These are phyloP conservation scores for Oscheius sp. DNA, from an alignment of 2,888 invertebrate genomes.

Conservation along the genomic window DNA sequence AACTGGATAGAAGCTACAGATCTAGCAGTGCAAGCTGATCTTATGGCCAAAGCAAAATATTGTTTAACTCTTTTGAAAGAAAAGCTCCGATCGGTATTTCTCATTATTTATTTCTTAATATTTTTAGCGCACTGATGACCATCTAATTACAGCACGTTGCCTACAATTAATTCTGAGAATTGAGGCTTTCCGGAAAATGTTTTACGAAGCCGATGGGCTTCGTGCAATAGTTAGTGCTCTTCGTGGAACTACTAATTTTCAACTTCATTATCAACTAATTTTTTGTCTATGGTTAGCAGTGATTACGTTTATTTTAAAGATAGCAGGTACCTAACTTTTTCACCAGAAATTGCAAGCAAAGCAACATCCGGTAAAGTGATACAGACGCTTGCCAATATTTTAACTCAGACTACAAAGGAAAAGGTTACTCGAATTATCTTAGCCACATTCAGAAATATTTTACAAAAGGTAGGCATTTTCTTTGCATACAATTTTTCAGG, in stretches of 20 bases:
- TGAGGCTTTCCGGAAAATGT: constrained; percentile 85
- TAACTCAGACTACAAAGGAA: constrained; percentile 95
- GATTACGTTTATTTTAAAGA: background rate
- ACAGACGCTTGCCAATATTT: constrained; percentile 93
- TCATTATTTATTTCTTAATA: background rate
- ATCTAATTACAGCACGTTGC: constrained; percentile 96
- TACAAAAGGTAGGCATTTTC: constrained; percentile 56
- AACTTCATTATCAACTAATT: constrained; percentile 89
- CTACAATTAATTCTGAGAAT: constrained; percentile 93
- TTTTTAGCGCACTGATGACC: constrained; percentile 91
- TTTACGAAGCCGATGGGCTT: constrained; percentile 63
- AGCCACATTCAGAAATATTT: constrained; percentile 83
- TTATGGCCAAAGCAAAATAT: constrained; percentile 74
- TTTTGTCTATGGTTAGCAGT: constrained; percentile 87
- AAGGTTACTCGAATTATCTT: constrained; percentile 93
- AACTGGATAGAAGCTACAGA: too few relatives aligned
- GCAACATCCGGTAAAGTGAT: constrained; percentile 85
- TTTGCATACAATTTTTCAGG: constrained; percentile 70
- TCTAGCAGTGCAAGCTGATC: too few relatives aligned
- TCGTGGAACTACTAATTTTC: constrained; percentile 86
- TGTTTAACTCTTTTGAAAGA: constrained; percentile 98
- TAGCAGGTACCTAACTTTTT: constrained; percentile 86
- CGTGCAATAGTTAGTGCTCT: constrained; percentile 82
- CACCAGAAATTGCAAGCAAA: constrained; percentile 89
- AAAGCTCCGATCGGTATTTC: constrained; percentile 78